Conservation (phyloP, 23 tunicate species). For the Phallusia fumigata region DNA sequence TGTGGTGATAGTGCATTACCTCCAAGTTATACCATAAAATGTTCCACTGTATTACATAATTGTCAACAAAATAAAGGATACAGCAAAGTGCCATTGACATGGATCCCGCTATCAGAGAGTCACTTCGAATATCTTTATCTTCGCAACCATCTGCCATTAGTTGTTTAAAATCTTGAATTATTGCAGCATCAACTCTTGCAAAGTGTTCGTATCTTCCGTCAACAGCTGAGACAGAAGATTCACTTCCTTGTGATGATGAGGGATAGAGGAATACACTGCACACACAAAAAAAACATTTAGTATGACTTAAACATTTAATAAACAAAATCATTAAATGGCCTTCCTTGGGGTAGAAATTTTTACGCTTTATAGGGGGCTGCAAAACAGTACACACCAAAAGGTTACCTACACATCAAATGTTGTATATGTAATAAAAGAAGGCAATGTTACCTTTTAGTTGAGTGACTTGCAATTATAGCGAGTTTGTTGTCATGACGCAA, state of each 20-base stretch:
- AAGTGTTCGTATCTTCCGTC: constrained; percentile 36
- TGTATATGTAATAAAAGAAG: background rate
- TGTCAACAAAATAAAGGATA: constrained; percentile 37
- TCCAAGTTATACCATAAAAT: too few species aligned
- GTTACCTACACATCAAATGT: background rate
- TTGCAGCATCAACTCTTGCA: constrained; percentile 58
- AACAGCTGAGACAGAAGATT: background rate
- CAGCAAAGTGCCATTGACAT: constrained; percentile 86
- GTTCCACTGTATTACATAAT: background rate
- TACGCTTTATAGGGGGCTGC: too few species aligned
- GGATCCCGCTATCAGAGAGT: constrained; percentile 91
- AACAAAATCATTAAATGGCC: too few species aligned
- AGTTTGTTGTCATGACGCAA: constrained; percentile 71
- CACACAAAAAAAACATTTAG: background rate
- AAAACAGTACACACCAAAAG: too few species aligned
- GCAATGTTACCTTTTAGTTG: constrained; percentile 63
- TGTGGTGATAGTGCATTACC: background rate
- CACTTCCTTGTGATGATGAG: background rate
- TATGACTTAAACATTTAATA: too few species aligned
- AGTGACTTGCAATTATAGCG: constrained; percentile 85
- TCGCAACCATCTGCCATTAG: constrained; percentile 61
- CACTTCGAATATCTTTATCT: constrained; percentile 69
- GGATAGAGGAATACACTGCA: constrained; percentile 70
- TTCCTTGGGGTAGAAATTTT: background rate
- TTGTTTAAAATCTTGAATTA: constrained; percentile 53